Percentiles rank a stretch among this genome's conserved stretches.
phyloP scores from a whole-genome alignment of 2,888 invertebrate genomes.

The Phaonia tiefii region DNA sequence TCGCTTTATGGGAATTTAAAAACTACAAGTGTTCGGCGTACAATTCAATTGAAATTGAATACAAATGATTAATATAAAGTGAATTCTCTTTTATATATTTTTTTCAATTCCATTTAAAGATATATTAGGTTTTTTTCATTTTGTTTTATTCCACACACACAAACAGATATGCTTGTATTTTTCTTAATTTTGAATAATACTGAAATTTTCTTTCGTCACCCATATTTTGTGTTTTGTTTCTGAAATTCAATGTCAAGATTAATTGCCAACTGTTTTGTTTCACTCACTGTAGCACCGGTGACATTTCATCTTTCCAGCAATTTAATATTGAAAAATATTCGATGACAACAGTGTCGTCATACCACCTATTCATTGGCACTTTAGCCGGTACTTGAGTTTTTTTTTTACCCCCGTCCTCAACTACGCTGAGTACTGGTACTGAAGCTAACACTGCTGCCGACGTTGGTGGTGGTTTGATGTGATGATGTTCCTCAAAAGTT shows the following conservation, averaged over 20 bases:
- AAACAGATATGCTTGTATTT: too few species aligned
- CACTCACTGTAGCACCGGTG: slow-evolving; percentile 7
- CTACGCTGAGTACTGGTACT: slow-evolving; percentile 1
- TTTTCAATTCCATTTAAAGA: too few species aligned
- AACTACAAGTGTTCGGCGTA: not conserved
- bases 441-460: too few species aligned
- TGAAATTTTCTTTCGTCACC: too few species aligned
- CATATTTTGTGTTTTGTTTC: not conserved
- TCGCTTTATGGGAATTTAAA: slow-evolving; percentile 9
- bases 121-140: too few species aligned
- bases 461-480: too few species aligned
- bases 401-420: slow-evolving; percentile 16
- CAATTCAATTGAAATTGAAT: slow-evolving; percentile 3
- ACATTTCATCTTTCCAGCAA: slow-evolving; percentile 48
- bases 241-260: slow-evolving; percentile 58
- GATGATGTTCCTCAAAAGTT: not conserved
- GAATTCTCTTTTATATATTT: too few species aligned
- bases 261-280: slow-evolving; percentile 57
- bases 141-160: too few species aligned
- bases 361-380: slow-evolving; percentile 49
- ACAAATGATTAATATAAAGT: slow-evolving; percentile 17
- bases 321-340: slow-evolving; percentile 21
- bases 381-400: slow-evolving; percentile 40
- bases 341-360: not conserved
- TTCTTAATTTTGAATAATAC: too few species aligned